Base-by-base conservation (phyloP, 2,888 invertebrate genomes). In the Hydraecia micacea region DNA sequence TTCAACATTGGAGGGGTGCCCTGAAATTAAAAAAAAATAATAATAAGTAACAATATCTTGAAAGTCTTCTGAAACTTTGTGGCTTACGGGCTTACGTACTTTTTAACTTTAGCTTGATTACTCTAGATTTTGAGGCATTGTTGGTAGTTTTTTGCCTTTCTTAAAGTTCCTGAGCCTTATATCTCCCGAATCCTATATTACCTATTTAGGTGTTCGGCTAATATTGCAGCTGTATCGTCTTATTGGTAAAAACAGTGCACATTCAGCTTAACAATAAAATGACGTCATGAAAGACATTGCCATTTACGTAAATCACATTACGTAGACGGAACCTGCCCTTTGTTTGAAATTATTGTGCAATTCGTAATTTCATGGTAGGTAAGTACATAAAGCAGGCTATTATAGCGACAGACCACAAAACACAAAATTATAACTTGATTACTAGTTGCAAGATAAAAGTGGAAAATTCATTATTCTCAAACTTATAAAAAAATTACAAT, bases 1-100 rank as follows among this genome's bases (percentile, higher is more conserved):
- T 96, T 95, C 79, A 96, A 90, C 92, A 96, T 91, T 69, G 95
- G 95, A 70, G 94, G 94, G 71, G 93, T 88, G 75, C 92, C 93
- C 95, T 96, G 94, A 73, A 94, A 93, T 81, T 0, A 60, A 63
- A 86, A 65, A 83, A 75, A 15, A 52, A 9, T 69, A 55, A 36
- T 5, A 36, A 36, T 36, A 36, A 36, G 4, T 32, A 32, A 69
- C 6, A 36, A 36, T 18, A 11, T 36, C 25, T 52, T 69, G 3
- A 6, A 25, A 52, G 18, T 18, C 36, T 36, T n/a, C 9, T 52
- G 18, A 25, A 32, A 32, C 15, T 69, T 28, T 49, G 5, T 32
- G 42, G 42, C 11, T 46, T 7, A 39, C 39, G 39, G 28, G 11
- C 11, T 11, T 36, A 18, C 13, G 2, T 28, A 46, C 21, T 42